Evolutionary conservation across 2,797 vertebrate species (phyloP).

Genomic region (Phylloscopus collybita): DNA sequence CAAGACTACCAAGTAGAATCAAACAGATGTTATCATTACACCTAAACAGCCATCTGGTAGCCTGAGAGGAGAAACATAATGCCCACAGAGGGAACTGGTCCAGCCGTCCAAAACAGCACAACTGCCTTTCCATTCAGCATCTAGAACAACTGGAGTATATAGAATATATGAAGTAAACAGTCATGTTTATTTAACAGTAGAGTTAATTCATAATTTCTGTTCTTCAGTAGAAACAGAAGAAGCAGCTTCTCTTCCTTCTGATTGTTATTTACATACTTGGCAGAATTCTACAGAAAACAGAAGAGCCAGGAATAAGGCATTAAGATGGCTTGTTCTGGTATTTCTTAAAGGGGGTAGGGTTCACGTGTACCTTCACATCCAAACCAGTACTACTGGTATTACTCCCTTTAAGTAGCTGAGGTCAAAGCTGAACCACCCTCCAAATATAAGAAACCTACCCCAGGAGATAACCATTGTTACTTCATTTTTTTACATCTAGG

Average conservation of each 20-base stretch:
- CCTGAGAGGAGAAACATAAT: background rate
- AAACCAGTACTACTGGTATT: background rate
- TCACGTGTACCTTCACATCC: background rate
- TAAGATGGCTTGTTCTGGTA: background rate
- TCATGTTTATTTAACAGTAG: background rate
- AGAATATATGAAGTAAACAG: background rate
- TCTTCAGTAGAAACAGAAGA: background rate
- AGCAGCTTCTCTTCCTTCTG: background rate
- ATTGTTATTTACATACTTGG: background rate
- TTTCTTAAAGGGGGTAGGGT: background rate
- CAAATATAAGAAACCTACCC: background rate
- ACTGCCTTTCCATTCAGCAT: background rate
- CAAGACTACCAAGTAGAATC: background rate
- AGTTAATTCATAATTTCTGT: background rate
- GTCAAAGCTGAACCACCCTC: background rate
- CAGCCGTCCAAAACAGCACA: background rate
- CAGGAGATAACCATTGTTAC: background rate
- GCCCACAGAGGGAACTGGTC: background rate
- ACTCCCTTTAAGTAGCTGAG: background rate
- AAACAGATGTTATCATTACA: background rate
- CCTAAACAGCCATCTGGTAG: constrained; percentile 3
- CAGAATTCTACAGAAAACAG: background rate
- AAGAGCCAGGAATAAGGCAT: background rate
- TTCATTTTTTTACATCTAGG: background rate
- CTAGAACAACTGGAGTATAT: background rate